Evolutionary conservation across 2,888 invertebrate genomes (phyloP).

Genomic region (Sabellastarte sp.): DNA sequence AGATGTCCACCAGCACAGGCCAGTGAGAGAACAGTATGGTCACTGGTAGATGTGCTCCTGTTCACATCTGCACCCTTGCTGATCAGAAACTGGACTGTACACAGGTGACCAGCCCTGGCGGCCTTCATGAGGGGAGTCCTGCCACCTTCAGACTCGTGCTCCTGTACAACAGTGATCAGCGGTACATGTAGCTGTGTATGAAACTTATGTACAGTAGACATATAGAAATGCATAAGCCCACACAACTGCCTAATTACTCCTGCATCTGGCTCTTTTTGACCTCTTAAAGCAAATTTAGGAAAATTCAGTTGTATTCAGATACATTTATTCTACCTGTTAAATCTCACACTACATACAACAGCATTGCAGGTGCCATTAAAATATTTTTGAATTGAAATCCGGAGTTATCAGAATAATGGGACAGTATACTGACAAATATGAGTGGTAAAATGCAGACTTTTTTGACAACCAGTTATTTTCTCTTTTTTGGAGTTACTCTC

Average conservation of each 20-base stretch:
- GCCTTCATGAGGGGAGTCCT: slow-evolving; percentile 98
- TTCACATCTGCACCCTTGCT: slow-evolving; percentile 84
- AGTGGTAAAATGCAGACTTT: too few relatives aligned
- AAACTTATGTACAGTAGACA: not conserved
- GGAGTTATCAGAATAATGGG: too few relatives aligned
- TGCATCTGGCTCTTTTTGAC: too few relatives aligned
- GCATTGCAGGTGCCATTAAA: too few relatives aligned
- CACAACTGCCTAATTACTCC: not conserved
- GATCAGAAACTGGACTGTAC: slow-evolving; percentile 93
- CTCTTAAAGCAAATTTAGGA: too few relatives aligned
- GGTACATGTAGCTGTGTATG: not conserved
- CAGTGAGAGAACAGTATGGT: slow-evolving; percentile 93
- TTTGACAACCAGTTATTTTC: too few relatives aligned
- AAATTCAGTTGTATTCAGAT: too few relatives aligned
- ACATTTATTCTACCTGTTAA: too few relatives aligned
- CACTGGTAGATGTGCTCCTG: slow-evolving; percentile 79
- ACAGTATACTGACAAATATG: too few relatives aligned
- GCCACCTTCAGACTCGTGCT: slow-evolving; percentile 95
- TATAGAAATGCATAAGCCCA: not conserved
- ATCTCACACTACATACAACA: too few relatives aligned
- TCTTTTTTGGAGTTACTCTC: too few relatives aligned
- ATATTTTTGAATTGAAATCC: too few relatives aligned
- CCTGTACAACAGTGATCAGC: slow-evolving; percentile 64
- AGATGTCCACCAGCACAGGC: slow-evolving; percentile 96
- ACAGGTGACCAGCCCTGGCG: slow-evolving; percentile 91